Evolutionary conservation across 2,797 vertebrate genomes (phyloP).

Genomic region (Clarias pachynema): DNA sequence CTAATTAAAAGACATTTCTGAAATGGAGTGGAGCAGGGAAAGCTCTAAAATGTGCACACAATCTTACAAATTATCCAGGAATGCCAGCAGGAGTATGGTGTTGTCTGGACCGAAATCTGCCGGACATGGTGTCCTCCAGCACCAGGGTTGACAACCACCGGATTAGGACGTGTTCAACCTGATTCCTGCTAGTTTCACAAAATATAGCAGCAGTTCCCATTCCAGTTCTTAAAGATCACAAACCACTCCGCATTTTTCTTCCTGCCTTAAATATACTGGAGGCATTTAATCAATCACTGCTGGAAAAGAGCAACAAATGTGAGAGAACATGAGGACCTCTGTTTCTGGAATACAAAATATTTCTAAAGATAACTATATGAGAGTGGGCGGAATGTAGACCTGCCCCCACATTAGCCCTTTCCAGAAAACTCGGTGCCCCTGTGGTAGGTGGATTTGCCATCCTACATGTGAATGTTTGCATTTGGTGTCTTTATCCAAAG

Average conservation of each 20-base stretch:
- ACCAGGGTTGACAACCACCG: too few species aligned
- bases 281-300: conserved; percentile 12
- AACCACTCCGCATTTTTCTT: conserved; percentile 7
- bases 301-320: not conserved
- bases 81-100: too few species aligned
- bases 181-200: not conserved
- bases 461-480: not conserved
- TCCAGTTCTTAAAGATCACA: not conserved
- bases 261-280: not conserved
- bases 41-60: not conserved
- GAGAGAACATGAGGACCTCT: not conserved
- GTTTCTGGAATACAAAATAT: conserved; percentile 9
- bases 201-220: not conserved
- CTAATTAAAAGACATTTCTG: too few species aligned
- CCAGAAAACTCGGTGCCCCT: not conserved
- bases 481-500: not conserved
- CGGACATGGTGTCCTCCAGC: too few species aligned
- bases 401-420: too few species aligned
- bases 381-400: not conserved
- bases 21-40: too few species aligned
- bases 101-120: too few species aligned
- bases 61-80: too few species aligned
- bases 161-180: not conserved
- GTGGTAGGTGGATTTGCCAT: not conserved
- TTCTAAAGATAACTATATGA: conserved; percentile 22